Base-by-base conservation (phyloP, 2,888 invertebrate species). In the Callyntrura sp. region DNA sequence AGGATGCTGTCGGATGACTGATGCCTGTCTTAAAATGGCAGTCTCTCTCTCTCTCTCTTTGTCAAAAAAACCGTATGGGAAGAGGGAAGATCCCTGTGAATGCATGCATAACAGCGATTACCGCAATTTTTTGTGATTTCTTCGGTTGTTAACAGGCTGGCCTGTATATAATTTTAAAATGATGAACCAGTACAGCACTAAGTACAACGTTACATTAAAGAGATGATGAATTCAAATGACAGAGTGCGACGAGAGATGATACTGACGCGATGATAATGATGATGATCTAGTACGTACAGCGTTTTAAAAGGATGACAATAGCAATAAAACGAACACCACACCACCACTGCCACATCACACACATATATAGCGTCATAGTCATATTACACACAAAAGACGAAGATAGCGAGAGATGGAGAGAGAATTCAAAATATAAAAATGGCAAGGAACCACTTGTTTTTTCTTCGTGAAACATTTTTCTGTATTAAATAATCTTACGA, bases 51-150 rank as follows among this genome's bases (percentile, higher is more conserved):
- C n/a, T n/a, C n/a, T 60, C 20, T 60, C 6, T 5, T 20, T 14
- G 55, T 60, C 8, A 17, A 4, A 17, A 60, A 60, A 28, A 11
- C 17, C 8, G 4, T 8, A 14, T 17, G 43, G 73, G 43, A 17
- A 57, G 55, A 23, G n/a, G 6, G 62, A 43, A 20, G 51, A 20
- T 62, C 23, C 62, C 17, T 70, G 84, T 28, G 85, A 73, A 85
- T 62, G 84, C 85, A 85, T 85, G 85, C 62, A 85, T 12, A 73
- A 85, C 85, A 76, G 11, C 85, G n/a, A 85, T 85, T 85, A 83
- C 68, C 83, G 65, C 65, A 83, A 81, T 60, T 81, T 23, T 70
- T 73, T 82, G n/a, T 4, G 48, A 28, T 68, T 83, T 65, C 17
- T n/a, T 83, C 17, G 68, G 83, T 68, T 70, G 83, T 55, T 57